These are phyloP conservation scores for Prolemur simus DNA, from an alignment of 2,113 vertebrate species.

Conservation along the genomic window DNA sequence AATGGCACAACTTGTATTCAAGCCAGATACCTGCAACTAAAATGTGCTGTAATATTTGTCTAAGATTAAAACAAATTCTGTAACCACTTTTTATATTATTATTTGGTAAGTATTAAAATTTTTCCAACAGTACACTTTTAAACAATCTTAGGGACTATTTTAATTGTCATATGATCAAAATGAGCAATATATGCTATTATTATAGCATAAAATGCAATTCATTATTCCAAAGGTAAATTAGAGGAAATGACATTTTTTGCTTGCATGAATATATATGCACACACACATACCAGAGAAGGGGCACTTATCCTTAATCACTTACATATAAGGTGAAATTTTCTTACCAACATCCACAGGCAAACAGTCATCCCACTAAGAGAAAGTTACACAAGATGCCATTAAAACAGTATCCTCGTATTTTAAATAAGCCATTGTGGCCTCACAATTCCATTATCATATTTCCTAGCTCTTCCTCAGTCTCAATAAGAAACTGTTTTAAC, in stretches of 20 bases:
- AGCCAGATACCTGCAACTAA: background rate
- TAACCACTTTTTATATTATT: background rate
- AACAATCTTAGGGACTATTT: background rate
- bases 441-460: background rate
- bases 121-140: background rate
- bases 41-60: background rate
- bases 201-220: background rate
- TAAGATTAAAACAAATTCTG: slow-evolving; percentile 45
- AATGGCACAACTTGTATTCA: background rate
- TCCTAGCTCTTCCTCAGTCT: background rate
- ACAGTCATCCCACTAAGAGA: background rate
- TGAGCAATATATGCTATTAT: background rate
- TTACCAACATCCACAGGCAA: background rate
- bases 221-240: background rate
- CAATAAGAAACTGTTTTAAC: slow-evolving; percentile 6
- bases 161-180: background rate
- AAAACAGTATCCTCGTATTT: background rate
- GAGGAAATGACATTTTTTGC: background rate
- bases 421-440: background rate
- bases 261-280: background rate
- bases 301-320: background rate
- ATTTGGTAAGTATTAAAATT: background rate
- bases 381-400: background rate
- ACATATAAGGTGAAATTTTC: background rate
- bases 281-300: background rate